Base-by-base conservation (phyloP, 2,797 vertebrate species). In the Oreonectes daqikongensis region DNA sequence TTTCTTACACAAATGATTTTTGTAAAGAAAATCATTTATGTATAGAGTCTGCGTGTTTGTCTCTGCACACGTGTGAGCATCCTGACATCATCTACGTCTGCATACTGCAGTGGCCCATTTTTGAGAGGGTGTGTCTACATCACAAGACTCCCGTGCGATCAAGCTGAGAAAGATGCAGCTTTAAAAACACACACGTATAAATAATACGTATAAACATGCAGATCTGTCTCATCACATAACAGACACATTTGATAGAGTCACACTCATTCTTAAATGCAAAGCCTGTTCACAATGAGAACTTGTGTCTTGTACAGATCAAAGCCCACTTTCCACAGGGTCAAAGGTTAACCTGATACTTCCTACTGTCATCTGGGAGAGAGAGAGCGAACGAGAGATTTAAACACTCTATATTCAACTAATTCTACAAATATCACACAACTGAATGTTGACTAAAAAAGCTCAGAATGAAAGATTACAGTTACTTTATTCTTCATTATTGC, bases 21-120 rank as follows among this genome's bases (percentile, higher is more conserved):
- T n/a, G n/a, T n/a, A n/a, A n/a, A 52, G 26, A 38, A 52, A 71
- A 73, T 57, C 0, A 42, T 46, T 30, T 50, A 26, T 3, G 68
- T 22, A 38, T 75, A 28, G 52, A 57, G 50, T 42, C 53, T 76
- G 38, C 50, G 22, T 40, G n/a, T 65, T 40, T 42, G 40, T 42
- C 3, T n/a, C n/a, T n/a, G n/a, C n/a, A n/a, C n/a, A n/a, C n/a
- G n/a, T n/a, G n/a, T n/a, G 17, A 46, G 26, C 55, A 60, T 64
- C 14, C 68, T 68, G 40, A 72, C 59, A 57, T 55, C 72, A 68
- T 61, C 64, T 50, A 74, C 55, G 12, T 64, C 79, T 73, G 28
- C 74, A 76, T 83, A 50, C 84, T 50, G 84, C 84, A 85, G 81
- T 85, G 80, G 44, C 84, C 84, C 78, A 85, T 53, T 85, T 85